Evolutionary conservation across 2,797 vertebrate species (phyloP), one percentile per base, ranked within the genome.

Genomic region (Propithecus deckenii): DNA sequence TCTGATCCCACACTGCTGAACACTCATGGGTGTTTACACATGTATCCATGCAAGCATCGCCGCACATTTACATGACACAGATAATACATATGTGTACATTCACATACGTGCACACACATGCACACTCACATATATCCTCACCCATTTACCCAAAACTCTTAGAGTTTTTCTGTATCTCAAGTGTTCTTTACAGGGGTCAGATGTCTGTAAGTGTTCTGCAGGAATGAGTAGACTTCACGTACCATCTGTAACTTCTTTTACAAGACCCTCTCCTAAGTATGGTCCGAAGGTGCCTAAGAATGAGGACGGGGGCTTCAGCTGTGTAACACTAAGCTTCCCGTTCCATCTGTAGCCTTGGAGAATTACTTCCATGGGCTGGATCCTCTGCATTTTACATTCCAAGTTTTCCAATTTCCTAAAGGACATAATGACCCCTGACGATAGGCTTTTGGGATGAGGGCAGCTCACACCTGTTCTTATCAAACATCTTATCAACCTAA

Each of bases 401-500:
- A 59, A 69, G 12, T 46, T 69, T 52, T 78, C 48, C 23, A 50
- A 0, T 38, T 72, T 95, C 75, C 80, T 23, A 2, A 81, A 97
- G 72, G 95, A 89, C 89, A 46, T 22, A 14, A 30, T 80, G 74
- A 89, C 87, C 48, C 93, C 38, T 59, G 83, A 52, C 93, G 72
- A 63, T 9, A 57, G 72, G 55, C 25, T 89, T 91, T 52, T 52
- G 38, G 41, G 35, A 46, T 46, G 85, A 96, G 59, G 30, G 78
- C n/a, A 35, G 55, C 59, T 94, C 65, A 63, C 1, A 35, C 20
- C 30, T 57, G 23, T n/a, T 78, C 43, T 92, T 78, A 84, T 69
- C 76, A 72, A 75, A 81, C 48, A 43, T 89, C 69, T 86, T 81
- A 74, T 67, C 84, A 80, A 41, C n/a, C 32, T 91, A 59, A 35